Percentiles rank a stretch among this genome's conserved stretches.
Evolutionary conservation across 2,113 vertebrate genomes (phyloP).

Genomic region (Athene cunicularia): DNA sequence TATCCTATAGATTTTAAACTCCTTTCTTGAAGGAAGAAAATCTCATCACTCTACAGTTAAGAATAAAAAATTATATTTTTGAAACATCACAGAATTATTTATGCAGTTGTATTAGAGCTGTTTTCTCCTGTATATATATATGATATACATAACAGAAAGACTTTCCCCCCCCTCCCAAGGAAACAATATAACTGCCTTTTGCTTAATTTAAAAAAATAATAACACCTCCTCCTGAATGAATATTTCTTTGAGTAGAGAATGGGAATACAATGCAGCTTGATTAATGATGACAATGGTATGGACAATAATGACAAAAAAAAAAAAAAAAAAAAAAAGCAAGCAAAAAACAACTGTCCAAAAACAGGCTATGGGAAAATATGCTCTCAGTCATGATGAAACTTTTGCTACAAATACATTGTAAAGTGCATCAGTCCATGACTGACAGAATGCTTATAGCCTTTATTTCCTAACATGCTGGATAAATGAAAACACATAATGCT

Average conservation of each 20-base stretch:
- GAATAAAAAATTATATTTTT: not conserved
- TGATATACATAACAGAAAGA: not conserved
- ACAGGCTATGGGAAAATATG: not conserved
- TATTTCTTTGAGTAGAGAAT: not conserved
- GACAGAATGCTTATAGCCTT: not conserved
- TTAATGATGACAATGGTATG: not conserved
- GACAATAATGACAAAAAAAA: not conserved
- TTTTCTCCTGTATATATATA: not conserved
- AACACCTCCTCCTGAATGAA: fast-evolving
- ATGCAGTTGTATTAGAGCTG: not conserved
- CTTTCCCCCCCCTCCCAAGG: not conserved
- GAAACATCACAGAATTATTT: not conserved
- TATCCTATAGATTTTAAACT: not conserved
- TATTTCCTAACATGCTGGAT: not conserved
- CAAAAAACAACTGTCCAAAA: not conserved
- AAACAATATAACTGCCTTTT: not conserved
- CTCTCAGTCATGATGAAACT: not conserved
- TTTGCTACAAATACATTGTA: not conserved
- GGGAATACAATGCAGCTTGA: not conserved
- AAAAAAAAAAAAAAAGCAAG: not conserved
- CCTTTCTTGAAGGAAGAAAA: not conserved
- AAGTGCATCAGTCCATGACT: not conserved
- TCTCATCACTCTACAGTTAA: not conserved
- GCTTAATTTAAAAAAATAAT: not conserved
- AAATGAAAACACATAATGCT: not conserved